phyloP scores from a whole-genome alignment of 2,797 vertebrate species.

The Neostethus bicornis region DNA sequence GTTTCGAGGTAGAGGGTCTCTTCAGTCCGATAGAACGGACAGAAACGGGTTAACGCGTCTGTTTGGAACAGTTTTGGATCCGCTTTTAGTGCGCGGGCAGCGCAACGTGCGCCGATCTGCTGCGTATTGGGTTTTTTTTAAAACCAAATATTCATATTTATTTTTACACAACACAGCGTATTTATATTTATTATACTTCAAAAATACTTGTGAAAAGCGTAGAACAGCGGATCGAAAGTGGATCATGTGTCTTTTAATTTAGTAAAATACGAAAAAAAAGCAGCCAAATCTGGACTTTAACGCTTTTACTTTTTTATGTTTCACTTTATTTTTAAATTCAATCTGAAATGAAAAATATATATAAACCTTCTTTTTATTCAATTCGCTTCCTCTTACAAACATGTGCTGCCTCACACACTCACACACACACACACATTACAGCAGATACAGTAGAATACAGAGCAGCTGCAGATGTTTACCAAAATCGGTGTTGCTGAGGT shows the following conservation, averaged over 20 bases:
- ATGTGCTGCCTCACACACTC: slow-evolving; percentile 57
- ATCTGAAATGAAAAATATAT: slow-evolving; percentile 69
- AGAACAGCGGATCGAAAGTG: too few species aligned
- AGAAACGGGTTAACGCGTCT: slow-evolving; percentile 79
- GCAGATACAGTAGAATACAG: slow-evolving; percentile 34
- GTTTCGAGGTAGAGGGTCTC: slow-evolving; percentile 58
- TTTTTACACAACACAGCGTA: slow-evolving; percentile 71
- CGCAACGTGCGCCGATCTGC: too few species aligned
- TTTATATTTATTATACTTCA: slow-evolving; percentile 57
- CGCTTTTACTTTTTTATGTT: too few species aligned
- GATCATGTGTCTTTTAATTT: too few species aligned
- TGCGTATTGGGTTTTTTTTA: slow-evolving; percentile 73
- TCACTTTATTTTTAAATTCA: too few species aligned
- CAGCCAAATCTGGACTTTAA: too few species aligned
- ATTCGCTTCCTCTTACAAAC: slow-evolving; percentile 71
- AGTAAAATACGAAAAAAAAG: too few species aligned
- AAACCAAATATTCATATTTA: too few species aligned
- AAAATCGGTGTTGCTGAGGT: slow-evolving; percentile 28
- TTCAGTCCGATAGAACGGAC: slow-evolving; percentile 65
- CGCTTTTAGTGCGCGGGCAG: too few species aligned
- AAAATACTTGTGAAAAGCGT: slow-evolving; percentile 54
- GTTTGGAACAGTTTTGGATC: slow-evolving; percentile 80
- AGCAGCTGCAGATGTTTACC: slow-evolving; percentile 38
- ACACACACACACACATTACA: slow-evolving; percentile 6
- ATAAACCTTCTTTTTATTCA: slow-evolving; percentile 73